Evolutionary conservation across 92 coral and sea anemone species (phyloP).

Genomic region (Scolanthus callimorphus): DNA sequence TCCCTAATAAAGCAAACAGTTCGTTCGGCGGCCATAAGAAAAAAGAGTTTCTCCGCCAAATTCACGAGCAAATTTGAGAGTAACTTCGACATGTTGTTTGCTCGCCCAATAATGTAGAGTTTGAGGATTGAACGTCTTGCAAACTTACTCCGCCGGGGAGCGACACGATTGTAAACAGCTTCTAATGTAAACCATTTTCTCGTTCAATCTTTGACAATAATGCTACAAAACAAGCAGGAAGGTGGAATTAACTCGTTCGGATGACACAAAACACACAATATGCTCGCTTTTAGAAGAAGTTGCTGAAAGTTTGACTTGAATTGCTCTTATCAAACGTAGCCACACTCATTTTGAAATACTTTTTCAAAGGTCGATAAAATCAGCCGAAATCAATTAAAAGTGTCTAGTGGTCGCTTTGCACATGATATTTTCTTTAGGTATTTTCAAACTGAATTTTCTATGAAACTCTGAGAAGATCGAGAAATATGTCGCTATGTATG

Average conservation of each 20-base stretch:
- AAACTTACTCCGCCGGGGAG: slow-evolving; percentile 13
- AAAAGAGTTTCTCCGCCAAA: slow-evolving; percentile 6
- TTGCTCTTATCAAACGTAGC: slow-evolving; percentile 31
- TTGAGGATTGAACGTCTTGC: slow-evolving; percentile 13
- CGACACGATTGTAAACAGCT: slow-evolving; percentile 11
- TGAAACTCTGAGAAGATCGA: no score
- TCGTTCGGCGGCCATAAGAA: slow-evolving; percentile 7
- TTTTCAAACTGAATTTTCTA: no score
- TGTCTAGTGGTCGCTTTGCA: no score
- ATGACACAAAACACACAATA: slow-evolving; percentile 28
- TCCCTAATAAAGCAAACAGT: slow-evolving; percentile 29
- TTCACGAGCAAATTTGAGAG: slow-evolving; percentile 26
- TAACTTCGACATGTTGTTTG: slow-evolving; percentile 32
- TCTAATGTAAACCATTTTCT: slow-evolving; percentile 35
- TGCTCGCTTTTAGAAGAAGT: slow-evolving; percentile 17
- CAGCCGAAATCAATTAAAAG: no score
- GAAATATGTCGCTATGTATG: no score
- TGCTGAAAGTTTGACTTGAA: slow-evolving; percentile 15
- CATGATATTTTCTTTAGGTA: no score
- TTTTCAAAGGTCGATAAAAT: no score
- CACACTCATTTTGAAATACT: no score
- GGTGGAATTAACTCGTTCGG: slow-evolving; percentile 33
- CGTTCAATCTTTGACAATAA: slow-evolving; percentile 38
- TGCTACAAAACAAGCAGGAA: slow-evolving; percentile 43
- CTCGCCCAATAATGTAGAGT: slow-evolving; percentile 14